Evolutionary conservation across 2,113 vertebrate species (phyloP).

Genomic region (Cinclus mexicanus): DNA sequence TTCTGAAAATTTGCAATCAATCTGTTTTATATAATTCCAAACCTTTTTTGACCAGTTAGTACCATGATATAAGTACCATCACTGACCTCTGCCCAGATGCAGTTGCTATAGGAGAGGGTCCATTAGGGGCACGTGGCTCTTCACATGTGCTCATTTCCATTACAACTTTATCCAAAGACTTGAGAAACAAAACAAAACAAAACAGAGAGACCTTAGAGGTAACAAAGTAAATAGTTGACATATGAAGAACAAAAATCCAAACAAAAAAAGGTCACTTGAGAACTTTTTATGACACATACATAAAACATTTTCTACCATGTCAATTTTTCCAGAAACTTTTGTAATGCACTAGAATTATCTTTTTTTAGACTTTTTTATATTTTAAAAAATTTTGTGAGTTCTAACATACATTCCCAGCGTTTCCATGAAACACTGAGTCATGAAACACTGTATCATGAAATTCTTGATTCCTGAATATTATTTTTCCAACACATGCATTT

Average conservation of each 20-base stretch:
- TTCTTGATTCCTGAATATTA: neutral
- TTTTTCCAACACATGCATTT: neutral
- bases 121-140: slow-evolving; percentile 92
- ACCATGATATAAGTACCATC: neutral
- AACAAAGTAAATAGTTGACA: neutral
- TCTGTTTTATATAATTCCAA: neutral
- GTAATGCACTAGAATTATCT: accelerated
- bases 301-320: neutral
- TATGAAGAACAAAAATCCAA: neutral
- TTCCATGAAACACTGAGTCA: neutral
- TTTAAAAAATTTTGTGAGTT: neutral
- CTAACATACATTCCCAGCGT: neutral
- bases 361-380: neutral
- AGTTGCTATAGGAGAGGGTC: slow-evolving; percentile 96
- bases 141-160: slow-evolving; percentile 99
- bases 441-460: neutral
- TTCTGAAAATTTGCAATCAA: neutral
- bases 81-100: slow-evolving; percentile 94
- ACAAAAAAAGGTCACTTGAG: neutral
- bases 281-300: neutral
- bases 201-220: neutral
- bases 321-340: neutral
- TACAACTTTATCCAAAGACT: slow-evolving; percentile 96
- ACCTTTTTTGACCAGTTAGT: neutral
- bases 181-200: slow-evolving; percentile 31